Evolutionary conservation across 1,140 invertebrate genomes (phyloP).

Genomic region (Drosophila sp.): DNA sequence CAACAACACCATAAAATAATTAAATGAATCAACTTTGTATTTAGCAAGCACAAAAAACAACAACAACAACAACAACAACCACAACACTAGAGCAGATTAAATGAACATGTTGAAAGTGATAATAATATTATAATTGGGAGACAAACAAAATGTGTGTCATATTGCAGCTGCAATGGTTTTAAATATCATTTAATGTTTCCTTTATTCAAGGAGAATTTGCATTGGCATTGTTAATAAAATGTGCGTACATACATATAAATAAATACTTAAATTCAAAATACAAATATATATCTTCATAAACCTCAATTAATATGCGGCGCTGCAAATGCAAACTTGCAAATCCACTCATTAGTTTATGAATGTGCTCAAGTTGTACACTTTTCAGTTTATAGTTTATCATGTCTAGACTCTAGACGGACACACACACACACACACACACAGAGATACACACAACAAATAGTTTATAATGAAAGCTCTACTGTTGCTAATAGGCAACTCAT

Average conservation of each 20-base stretch:
- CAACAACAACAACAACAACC: constrained; percentile 9
- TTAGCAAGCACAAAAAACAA: neutral
- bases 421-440: constrained; percentile 12
- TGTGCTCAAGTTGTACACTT: constrained; percentile 1
- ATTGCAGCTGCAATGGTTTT: constrained; percentile 27
- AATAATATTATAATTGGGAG: constrained; percentile 30
- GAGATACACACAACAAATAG: constrained; percentile 8
- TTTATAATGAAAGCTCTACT: constrained; percentile 10
- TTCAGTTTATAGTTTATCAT: constrained; percentile 69
- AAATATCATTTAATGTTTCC: constrained; percentile 2
- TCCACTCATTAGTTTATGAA: constrained; percentile 11
- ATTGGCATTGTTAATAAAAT: neutral
- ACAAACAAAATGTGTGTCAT: constrained; percentile 21
- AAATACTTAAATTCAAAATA: constrained; percentile 6
- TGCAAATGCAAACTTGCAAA: constrained; percentile 17
- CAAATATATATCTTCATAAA: constrained; percentile 17
- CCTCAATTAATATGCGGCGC: constrained; percentile 41
- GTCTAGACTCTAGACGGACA: constrained; percentile 72
- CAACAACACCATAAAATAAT: constrained; percentile 17
- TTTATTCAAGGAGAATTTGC: neutral
- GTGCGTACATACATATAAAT: neutral
- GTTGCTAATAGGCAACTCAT: constrained; percentile 16
- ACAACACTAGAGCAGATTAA: constrained; percentile 25
- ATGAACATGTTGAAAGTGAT: constrained; percentile 22
- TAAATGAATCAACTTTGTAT: constrained; percentile 32